Conservation (phyloP, 2,888 invertebrate genomes). For the Hipparchia semele region DNA sequence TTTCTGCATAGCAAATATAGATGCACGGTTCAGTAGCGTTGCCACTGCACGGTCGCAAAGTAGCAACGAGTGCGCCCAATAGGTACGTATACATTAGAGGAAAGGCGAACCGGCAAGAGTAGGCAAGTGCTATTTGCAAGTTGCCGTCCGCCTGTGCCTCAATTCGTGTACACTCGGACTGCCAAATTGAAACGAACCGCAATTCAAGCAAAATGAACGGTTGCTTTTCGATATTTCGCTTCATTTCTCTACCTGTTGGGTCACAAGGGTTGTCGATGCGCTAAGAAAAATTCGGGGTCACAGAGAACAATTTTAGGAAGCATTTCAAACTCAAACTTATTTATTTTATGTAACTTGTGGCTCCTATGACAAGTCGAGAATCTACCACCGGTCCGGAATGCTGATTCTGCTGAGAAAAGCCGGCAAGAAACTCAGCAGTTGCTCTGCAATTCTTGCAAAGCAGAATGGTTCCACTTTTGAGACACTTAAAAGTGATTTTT, state of each 20-base stretch:
- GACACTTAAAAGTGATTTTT: no score
- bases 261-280: constrained; percentile 28
- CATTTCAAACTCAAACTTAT: no score
- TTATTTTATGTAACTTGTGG: no score
- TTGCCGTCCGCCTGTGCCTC: constrained; percentile 60
- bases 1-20: constrained; percentile 43
- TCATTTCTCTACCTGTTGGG: constrained; percentile 49
- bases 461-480: no score
- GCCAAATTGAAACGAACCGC: constrained; percentile 73
- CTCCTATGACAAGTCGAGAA: no score
- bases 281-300: neutral
- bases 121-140: constrained; percentile 75
- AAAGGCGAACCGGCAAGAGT: constrained; percentile 56
- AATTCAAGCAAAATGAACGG: constrained; percentile 66
- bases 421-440: no score
- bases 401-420: no score
- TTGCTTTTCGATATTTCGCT: constrained; percentile 56
- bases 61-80: constrained; percentile 57
- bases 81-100: constrained; percentile 52
- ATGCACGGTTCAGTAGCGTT: constrained; percentile 45
- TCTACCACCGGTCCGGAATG: no score
- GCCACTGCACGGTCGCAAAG: constrained; percentile 48
- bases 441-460: no score
- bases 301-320: no score
- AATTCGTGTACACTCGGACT: constrained; percentile 60